These are phyloP conservation scores for Pygocentrus nattereri DNA, from an alignment of 2,797 vertebrate species.

Conservation along the genomic window DNA sequence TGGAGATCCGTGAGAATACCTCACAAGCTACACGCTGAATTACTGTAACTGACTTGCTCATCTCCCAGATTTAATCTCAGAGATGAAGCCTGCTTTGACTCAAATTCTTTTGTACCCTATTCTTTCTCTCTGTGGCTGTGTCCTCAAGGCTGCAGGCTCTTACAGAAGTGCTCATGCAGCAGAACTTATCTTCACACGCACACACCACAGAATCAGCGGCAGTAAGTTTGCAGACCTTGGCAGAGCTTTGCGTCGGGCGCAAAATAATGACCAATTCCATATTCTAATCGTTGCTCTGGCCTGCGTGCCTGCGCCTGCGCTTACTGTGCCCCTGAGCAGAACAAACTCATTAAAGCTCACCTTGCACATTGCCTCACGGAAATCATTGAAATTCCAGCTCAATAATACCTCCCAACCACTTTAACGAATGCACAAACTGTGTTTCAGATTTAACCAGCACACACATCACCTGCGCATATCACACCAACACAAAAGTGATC, in stretches of 20 bases:
- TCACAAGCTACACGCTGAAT: conserved; percentile 23
- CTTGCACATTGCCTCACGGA: conserved; percentile 30
- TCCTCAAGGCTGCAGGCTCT: conserved; percentile 30
- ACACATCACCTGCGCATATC: background rate
- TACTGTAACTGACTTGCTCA: conserved; percentile 35
- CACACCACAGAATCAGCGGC: conserved; percentile 15
- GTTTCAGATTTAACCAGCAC: conserved; percentile 21
- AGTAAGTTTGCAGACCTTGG: conserved; percentile 34
- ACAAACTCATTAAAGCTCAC: conserved; percentile 49
- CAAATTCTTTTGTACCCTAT: conserved; percentile 20
- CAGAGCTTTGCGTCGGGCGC: conserved; percentile 23
- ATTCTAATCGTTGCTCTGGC: conserved; percentile 37
- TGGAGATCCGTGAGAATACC: conserved; percentile 17
- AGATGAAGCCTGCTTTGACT: conserved; percentile 14
- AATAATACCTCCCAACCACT: conserved; percentile 19
- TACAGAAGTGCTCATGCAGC: conserved; percentile 53
- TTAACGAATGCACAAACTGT: conserved; percentile 23
- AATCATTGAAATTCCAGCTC: conserved; percentile 47
- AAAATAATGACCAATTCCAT: conserved; percentile 50
- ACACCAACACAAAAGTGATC: conserved; percentile 26
- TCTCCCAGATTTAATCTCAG: conserved; percentile 38
- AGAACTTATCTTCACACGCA: conserved; percentile 45
- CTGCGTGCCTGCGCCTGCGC: conserved; percentile 1
- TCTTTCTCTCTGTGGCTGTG: conserved; percentile 18
- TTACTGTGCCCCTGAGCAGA: conserved; percentile 39